Evolutionary conservation across 2,797 vertebrate species (phyloP).

Genomic region (Acropternis orthonyx): DNA sequence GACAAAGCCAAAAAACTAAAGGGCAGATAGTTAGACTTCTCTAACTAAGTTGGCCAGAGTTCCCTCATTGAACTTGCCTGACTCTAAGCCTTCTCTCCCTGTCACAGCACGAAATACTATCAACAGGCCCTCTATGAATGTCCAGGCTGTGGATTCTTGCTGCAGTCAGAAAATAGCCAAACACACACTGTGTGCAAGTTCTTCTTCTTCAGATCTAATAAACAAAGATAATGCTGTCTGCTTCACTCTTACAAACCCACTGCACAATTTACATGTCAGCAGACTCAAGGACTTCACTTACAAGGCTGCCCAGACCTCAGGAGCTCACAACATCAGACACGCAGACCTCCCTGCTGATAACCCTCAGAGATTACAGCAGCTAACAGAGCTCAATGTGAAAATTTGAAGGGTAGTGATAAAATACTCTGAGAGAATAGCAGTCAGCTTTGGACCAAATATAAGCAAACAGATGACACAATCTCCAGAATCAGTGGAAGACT

Average conservation of each 20-base stretch:
- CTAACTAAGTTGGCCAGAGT: neutral
- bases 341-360: neutral
- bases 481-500: neutral
- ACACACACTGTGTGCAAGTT: neutral
- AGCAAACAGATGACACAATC: neutral
- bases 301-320: neutral
- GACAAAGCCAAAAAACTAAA: neutral
- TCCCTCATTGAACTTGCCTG: neutral
- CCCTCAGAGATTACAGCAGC: neutral
- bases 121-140: neutral
- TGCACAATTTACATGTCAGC: neutral
- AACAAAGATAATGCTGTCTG: slow-evolving; percentile 16
- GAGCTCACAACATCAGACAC: neutral
- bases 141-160: neutral
- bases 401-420: neutral
- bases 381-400: neutral
- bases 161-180: neutral
- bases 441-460: neutral
- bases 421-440: neutral
- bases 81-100: neutral
- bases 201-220: neutral
- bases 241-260: neutral
- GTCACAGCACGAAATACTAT: neutral
- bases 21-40: neutral
- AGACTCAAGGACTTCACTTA: slow-evolving; percentile 26